Percentiles rank a stretch among this genome's conserved stretches.
Conservation (phyloP, 2,797 vertebrate species). For the Semaprochilodus insignis region DNA sequence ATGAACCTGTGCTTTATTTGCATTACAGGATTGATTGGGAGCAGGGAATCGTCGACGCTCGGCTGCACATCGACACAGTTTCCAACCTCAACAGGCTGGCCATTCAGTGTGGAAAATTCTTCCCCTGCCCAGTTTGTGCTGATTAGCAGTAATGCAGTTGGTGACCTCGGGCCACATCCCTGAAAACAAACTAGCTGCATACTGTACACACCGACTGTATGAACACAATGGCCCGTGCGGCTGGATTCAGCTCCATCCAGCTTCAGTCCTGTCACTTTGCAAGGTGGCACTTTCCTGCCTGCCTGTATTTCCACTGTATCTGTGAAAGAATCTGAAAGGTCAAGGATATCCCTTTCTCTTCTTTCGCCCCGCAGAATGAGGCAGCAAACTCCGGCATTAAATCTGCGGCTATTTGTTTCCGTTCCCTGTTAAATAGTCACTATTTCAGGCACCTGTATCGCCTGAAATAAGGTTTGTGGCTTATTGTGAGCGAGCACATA, state of each 20-base stretch:
- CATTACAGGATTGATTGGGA: not conserved
- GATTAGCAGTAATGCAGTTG: constrained; percentile 72
- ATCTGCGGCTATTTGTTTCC: not conserved
- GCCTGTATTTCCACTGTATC: constrained; percentile 19
- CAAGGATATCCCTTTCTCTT: not conserved
- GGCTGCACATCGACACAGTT: constrained; percentile 8
- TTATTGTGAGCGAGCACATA: not conserved
- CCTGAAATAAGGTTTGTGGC: not conserved
- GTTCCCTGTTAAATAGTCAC: not conserved
- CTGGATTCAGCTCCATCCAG: constrained; percentile 63
- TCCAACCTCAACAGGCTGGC: constrained; percentile 54
- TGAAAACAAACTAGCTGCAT: constrained; percentile 71
- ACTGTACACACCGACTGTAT: constrained; percentile 63
- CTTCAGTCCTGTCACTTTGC: constrained; percentile 18
- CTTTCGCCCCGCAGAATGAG: not conserved
- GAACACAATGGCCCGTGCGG: constrained; percentile 70
- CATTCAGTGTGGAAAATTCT: constrained; percentile 73
- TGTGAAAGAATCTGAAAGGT: constrained; percentile 32
- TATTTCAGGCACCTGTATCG: not conserved
- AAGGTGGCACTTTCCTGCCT: constrained; percentile 14
- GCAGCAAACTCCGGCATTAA: not conserved
- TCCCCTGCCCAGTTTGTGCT: constrained; percentile 70
- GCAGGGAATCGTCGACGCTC: constrained; percentile 7
- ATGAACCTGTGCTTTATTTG: not conserved
- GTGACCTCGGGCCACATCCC: constrained; percentile 70